Base-by-base conservation (phyloP, 1,140 invertebrate species). In the Spodoptera frugiperda region DNA sequence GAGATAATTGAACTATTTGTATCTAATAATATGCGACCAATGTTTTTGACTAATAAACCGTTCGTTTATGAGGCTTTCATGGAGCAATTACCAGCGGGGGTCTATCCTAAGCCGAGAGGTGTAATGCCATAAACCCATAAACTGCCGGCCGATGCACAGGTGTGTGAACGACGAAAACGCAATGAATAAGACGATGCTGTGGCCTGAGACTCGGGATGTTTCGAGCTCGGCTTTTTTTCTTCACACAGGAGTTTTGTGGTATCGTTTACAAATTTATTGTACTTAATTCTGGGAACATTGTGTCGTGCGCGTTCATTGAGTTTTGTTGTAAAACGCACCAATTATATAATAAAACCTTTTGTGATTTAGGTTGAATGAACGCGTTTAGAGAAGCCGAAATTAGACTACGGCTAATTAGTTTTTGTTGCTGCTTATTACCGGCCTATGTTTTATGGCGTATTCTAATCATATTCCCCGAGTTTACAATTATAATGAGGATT, bases 181-280 rank as follows among this genome's bases (percentile, higher is more conserved):
- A 79, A 73, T 81, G 78, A 48, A 82, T 77, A 25, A 10, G 14
- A 10, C 19, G 51, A 12, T 61, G 61, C 8, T 44, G 25, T 14
- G 12, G 17, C 19, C 46, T 59, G 44, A 30, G 48, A 53, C 44
- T 10, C 67, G 51, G 17, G 1, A 54, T 57, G 25, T 59, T 78
- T 74, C 51, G 17, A 17, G 77, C 39, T 49, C 71, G 3, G 8
- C 15, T 54, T 84, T 86, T 83, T 86, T 85, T 83, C 49, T 61
- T 83, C 75, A 85, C 77, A 92, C 90, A 93, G 90, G 90, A 93
- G 91, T 93, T 91, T 87, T 90, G 89, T 89, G 87, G 88, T 87
- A 88, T 88, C 90, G 87, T 91, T 92, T 93, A 93, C 91, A 93
- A 87, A 90, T 93, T 93, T 93, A 93, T 88, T 87, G 82, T 78